Percentiles rank a stretch among this genome's conserved stretches.
These are phyloP conservation scores for Apis mellifera DNA, from an alignment of 1,140 invertebrate species.

Conservation along the genomic window Amel_HAv3.1 CM009938.2:3990501-3991000, in stretches of 20 bases:
- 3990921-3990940: no score
- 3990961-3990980: not conserved
- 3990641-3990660: not conserved
- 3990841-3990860: no score
- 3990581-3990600: not conserved
- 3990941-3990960: no score
- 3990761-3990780: no score
- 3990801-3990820: no score
- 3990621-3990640: conserved; percentile 2
- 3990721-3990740: no score
- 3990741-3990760: no score
- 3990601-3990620: conserved; percentile 14
- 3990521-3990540: conserved; percentile 2
- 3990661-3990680: not conserved
- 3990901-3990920: no score
- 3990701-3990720: not conserved
- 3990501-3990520: conserved; percentile 3
- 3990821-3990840: no score
- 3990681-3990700: not conserved
- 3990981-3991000: not conserved
- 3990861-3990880: no score
- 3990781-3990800: no score
- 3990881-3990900: no score
- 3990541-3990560: conserved; percentile 8
- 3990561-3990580: conserved; percentile 1